phyloP scores from a whole-genome alignment of 2,113 vertebrate genomes.

The Meleagris gallopavo region DNA sequence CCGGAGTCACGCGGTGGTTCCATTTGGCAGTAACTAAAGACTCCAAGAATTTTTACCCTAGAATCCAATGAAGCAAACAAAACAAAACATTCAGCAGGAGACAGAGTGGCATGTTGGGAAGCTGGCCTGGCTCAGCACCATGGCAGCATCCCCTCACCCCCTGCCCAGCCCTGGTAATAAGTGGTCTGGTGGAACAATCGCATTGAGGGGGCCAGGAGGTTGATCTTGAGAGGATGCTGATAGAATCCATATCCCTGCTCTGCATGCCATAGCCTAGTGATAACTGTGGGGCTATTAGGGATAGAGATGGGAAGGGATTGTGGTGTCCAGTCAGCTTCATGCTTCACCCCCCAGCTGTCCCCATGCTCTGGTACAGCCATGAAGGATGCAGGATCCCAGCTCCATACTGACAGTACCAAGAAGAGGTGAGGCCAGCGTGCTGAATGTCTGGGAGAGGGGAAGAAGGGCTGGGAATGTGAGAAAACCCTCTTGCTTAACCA shows the following conservation, averaged over 20 bases:
- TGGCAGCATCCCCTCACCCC: neutral
- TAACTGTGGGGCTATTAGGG: neutral
- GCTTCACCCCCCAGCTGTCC: neutral
- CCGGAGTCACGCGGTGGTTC: slow-evolving; percentile 3
- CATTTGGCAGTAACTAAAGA: slow-evolving; percentile 36
- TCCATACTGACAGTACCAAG: neutral
- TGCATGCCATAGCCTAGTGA: neutral
- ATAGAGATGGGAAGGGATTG: neutral
- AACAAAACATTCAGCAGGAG: slow-evolving; percentile 15
- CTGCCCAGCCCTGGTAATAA: slow-evolving; percentile 11
- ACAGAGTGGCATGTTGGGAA: neutral
- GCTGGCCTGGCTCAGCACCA: neutral
- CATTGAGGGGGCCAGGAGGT: slow-evolving; percentile 6
- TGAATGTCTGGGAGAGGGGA: neutral
- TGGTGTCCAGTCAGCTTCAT: neutral
- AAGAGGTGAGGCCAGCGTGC: neutral
- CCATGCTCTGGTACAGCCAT: neutral
- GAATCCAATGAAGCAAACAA: slow-evolving; percentile 40
- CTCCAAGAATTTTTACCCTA: slow-evolving; percentile 25
- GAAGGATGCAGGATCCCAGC: slow-evolving; percentile 17
- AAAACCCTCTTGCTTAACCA: neutral
- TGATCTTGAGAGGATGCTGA: slow-evolving; percentile 40
- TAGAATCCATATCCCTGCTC: slow-evolving; percentile 31
- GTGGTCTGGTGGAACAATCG: neutral
- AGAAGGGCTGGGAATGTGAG: neutral